Evolutionary conservation across 2,797 vertebrate genomes (phyloP).

Genomic region (Cuniculus paca): DNA sequence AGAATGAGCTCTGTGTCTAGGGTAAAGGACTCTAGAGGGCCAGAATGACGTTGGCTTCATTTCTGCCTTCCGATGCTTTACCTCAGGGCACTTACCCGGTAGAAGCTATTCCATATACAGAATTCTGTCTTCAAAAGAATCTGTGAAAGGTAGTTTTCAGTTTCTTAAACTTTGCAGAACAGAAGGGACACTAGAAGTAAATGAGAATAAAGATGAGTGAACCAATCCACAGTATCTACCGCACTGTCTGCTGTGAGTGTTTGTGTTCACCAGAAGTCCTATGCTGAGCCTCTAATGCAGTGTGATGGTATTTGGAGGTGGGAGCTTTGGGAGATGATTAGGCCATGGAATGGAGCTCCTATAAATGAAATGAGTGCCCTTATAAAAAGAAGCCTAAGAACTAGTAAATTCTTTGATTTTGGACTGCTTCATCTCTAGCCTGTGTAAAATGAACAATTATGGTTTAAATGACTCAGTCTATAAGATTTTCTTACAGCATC

Average conservation of each 20-base stretch:
- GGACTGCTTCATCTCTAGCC: neutral
- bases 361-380: neutral
- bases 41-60: neutral
- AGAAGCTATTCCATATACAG: neutral
- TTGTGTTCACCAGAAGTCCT: neutral
- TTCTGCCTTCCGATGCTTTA: conserved; percentile 5
- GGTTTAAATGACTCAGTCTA: neutral
- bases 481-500: neutral
- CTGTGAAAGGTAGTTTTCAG: neutral
- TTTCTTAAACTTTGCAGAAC: neutral
- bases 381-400: neutral
- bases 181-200: neutral
- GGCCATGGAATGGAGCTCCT: neutral
- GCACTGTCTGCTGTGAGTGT: neutral
- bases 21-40: neutral
- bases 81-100: neutral
- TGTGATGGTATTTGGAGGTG: neutral
- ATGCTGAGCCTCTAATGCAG: neutral
- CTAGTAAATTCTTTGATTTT: neutral
- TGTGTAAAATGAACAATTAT: neutral
- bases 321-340: neutral
- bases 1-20: neutral
- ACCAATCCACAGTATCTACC: neutral
- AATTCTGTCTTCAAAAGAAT: conserved; percentile 1
- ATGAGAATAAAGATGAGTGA: neutral